A percentile compares a stretch with the other conserved stretches of the same genome.
Conservation (phyloP, 2,113 vertebrate genomes). For the Phyllopteryx taeniolatus region DNA sequence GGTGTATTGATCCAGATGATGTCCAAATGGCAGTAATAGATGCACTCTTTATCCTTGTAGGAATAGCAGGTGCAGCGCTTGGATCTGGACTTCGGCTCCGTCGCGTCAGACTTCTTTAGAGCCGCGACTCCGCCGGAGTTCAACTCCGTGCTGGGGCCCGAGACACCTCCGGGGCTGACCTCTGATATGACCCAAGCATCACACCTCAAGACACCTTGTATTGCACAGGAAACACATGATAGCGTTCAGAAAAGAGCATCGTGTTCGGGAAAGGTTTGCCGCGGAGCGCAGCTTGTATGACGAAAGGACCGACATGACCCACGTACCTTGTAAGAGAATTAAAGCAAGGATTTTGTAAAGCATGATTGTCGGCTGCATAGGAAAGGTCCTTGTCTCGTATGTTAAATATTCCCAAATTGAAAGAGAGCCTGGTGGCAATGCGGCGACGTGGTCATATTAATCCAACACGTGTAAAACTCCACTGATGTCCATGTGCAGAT, state of each 20-base stretch:
- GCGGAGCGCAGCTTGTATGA: not conserved
- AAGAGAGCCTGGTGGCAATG: constrained; percentile 27
- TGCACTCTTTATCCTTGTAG: constrained; percentile 90
- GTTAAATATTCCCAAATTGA: constrained; percentile 51
- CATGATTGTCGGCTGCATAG: constrained; percentile 36
- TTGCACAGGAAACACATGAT: constrained; percentile 8
- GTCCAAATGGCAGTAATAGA: constrained; percentile 96
- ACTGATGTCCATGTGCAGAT: constrained; percentile 15
- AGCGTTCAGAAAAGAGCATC: not conserved
- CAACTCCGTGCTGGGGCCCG: constrained; percentile 12
- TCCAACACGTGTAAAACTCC: constrained; percentile 43
- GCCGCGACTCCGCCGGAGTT: constrained; percentile 13
- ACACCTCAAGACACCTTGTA: constrained; percentile 42
- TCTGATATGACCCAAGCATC: constrained; percentile 27
- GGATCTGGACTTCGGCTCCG: constrained; percentile 57
- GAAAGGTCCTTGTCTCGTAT: constrained; percentile 25
- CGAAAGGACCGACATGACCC: not conserved
- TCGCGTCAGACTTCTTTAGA: constrained; percentile 21
- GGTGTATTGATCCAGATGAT: constrained; percentile 99
- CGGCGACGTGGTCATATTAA: constrained; percentile 25
- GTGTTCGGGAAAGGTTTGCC: not conserved
- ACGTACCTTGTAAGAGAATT: constrained; percentile 60
- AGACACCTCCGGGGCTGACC: constrained; percentile 18
- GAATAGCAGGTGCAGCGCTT: constrained; percentile 94
- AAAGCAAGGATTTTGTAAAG: constrained; percentile 39